phyloP scores from a whole-genome alignment of 1,140 invertebrate species.

The Drosophila eugracilis region DNA sequence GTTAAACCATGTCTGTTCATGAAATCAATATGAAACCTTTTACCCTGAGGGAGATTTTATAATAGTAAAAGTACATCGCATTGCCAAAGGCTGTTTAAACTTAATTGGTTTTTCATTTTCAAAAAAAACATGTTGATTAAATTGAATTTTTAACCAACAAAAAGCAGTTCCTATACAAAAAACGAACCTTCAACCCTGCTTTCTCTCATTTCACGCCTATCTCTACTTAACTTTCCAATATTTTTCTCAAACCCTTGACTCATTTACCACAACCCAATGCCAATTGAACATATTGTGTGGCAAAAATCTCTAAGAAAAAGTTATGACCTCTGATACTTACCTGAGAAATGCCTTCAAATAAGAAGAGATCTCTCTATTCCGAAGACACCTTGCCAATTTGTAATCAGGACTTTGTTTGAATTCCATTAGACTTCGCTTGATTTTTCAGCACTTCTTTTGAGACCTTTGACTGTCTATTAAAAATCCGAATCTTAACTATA shows the following conservation, averaged over 20 bases:
- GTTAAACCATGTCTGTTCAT: no score
- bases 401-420: slow-evolving; percentile 63
- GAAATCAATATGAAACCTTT: no score
- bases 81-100: no score
- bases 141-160: no score
- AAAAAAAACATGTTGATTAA: no score
- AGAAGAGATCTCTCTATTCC: slow-evolving; percentile 8
- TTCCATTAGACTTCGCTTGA: slow-evolving; percentile 62
- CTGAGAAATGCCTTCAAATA: slow-evolving; percentile 13
- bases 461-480: slow-evolving; percentile 20
- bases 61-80: no score
- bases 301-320: slow-evolving; percentile 24
- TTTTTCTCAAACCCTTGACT: slow-evolving; percentile 2
- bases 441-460: slow-evolving; percentile 53
- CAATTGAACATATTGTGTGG: slow-evolving; percentile 23
- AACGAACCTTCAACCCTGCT: no score
- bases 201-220: neutral
- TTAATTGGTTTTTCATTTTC: no score
- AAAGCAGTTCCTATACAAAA: no score
- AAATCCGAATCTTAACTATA: slow-evolving; percentile 4
- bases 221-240: slow-evolving; percentile 2
- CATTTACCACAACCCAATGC: slow-evolving; percentile 4
- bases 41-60: no score
- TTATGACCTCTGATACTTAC: slow-evolving; percentile 31
- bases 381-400: slow-evolving; percentile 49